Evolutionary conservation across 2,797 vertebrate genomes (phyloP).

Genomic region (Peromyscus eremicus): DNA sequence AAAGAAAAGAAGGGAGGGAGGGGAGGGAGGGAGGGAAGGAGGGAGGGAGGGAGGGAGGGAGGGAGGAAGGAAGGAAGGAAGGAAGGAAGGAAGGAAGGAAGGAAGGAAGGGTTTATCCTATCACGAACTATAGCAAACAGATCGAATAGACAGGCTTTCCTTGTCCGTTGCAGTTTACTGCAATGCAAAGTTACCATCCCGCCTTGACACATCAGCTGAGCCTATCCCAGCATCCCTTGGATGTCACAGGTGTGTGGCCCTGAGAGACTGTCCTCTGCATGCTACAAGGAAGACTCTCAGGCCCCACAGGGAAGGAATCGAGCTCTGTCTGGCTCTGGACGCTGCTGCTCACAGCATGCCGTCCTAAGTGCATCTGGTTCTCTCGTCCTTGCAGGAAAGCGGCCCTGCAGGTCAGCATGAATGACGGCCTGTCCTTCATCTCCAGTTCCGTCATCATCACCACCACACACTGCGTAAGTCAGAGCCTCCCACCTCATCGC

Average conservation of each 20-base stretch:
- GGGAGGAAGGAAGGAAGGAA: too few species aligned
- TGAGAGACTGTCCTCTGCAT: neutral
- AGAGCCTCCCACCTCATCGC: neutral
- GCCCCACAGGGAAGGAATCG: neutral
- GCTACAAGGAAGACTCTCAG: neutral
- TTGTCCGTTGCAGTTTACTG: neutral
- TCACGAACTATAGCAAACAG: neutral
- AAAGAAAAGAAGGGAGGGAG: fast-evolving
- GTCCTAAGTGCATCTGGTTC: neutral
- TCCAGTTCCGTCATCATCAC: slow-evolving; percentile 99
- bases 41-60: fast-evolving
- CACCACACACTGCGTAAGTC: slow-evolving; percentile 98
- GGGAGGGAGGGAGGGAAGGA: neutral
- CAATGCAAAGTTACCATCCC: neutral
- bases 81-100: too few species aligned
- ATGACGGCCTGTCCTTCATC: slow-evolving; percentile 98
- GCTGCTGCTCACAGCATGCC: neutral
- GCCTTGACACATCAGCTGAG: neutral
- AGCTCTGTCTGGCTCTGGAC: fast-evolving
- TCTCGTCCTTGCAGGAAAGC: slow-evolving; percentile 91
- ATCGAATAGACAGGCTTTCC: neutral
- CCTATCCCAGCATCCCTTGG: neutral
- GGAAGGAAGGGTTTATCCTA: too few species aligned
- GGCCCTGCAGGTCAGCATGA: slow-evolving; percentile 99
- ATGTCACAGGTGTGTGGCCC: neutral